A percentile compares a stretch with the other conserved stretches of the same genome.
Conservation (phyloP, 2,888 invertebrate species). For the Cheilosia impressa region DNA sequence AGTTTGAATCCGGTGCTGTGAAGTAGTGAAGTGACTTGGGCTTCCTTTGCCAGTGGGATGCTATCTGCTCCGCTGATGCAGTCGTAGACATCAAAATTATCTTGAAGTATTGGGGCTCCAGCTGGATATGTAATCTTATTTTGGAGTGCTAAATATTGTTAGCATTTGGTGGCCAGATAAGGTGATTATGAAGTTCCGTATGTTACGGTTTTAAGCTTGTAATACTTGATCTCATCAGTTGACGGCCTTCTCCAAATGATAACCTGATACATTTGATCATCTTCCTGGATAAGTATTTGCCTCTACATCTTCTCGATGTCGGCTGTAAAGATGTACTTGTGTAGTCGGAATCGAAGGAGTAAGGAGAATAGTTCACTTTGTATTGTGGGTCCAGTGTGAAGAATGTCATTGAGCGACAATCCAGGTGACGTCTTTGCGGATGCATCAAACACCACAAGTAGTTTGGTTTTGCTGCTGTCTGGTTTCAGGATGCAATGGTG, state of each 20-base stretch:
- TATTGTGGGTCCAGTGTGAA: conserved; percentile 33
- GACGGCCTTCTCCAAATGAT: too few species aligned
- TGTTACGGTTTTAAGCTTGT: too few species aligned
- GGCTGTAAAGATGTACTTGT: conserved; percentile 19
- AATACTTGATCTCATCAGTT: too few species aligned
- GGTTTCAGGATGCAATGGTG: neutral
- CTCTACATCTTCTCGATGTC: conserved; percentile 5
- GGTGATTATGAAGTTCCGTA: too few species aligned
- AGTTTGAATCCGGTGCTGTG: neutral
- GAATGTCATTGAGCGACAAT: conserved; percentile 33
- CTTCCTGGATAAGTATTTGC: too few species aligned
- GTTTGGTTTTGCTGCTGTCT: neutral
- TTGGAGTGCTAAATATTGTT: neutral
- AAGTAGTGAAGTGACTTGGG: too few species aligned
- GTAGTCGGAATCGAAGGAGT: conserved; percentile 3
- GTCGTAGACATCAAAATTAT: too few species aligned
- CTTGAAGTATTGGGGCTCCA: too few species aligned
- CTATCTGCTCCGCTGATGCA: too few species aligned
- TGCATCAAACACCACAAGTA: neutral
- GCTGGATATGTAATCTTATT: too few species aligned
- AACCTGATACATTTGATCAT: too few species aligned
- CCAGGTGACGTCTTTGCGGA: neutral
- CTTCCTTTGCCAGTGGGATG: too few species aligned
- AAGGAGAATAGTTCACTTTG: conserved; percentile 4
- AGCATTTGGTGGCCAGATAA: neutral